Base-by-base conservation (phyloP, 2,888 invertebrate genomes). In the Ichneumon xanthorius region DNA sequence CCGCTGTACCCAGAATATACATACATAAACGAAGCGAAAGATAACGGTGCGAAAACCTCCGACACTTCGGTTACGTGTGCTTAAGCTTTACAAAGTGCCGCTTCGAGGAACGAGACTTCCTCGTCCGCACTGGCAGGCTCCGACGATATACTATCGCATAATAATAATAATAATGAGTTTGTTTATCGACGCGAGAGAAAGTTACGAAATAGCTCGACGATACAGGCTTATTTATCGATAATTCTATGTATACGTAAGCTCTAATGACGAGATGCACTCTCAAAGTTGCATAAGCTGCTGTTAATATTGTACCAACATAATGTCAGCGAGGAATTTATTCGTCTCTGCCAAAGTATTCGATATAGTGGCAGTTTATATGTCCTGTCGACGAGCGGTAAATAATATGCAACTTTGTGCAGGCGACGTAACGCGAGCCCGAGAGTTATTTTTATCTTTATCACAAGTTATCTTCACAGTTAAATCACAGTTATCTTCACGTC, bases 181-280 rank as follows among this genome's bases (percentile, higher is more conserved):
- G 30, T 73, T 26, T 73, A 48, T 73, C 16, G 26, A 16, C n/a
- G 48, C 5, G 75, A 30, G 30, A 26, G 26, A 75, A 80, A 80
- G 70, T 85, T 85, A 72, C 85, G 75, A 82, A 85, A 85, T 58
- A 30, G 37, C 55, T 45, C 45, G 40, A 76, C 71, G 67, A 80
- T 82, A 82, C 14, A 2, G 22, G 33, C 63, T 63, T 33, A 63
- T 33, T 71, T 48, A 61, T 78, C 61, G 75, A 79, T 70, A 53
- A 68, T 68, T 78, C 40, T n/a, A 55, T 11, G 22, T 16, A 33
- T 30, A 6, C 63, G 14, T 22, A 11, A 26, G n/a, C 16, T n/a
- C 55, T n/a, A 63, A 65, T 80, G 65, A 80, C 37, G 79, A 50
- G 70, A 75, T 37, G 70, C 63, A 50, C 26, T 61, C 37, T 22